Evolutionary conservation across 2,888 invertebrate species (phyloP), one percentile per base, ranked within the genome.

Genomic region (Ctena decussata): DNA sequence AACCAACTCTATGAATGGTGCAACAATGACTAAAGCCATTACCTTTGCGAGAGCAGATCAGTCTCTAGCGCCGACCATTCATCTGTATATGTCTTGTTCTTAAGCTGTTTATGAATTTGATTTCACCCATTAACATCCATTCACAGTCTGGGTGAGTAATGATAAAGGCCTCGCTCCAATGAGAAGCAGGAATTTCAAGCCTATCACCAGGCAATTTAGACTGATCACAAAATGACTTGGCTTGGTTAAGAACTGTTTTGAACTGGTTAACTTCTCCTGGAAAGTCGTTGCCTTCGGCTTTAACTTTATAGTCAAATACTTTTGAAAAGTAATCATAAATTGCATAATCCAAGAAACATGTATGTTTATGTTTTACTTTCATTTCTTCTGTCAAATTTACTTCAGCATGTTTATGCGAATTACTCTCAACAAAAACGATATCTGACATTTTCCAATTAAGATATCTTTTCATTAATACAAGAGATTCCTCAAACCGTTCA

Each of bases 401-500:
- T 11, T 35, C 32, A 1, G 27, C 35, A 27, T 83, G 83, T 60
- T n/a, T 21, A 27, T 83, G 75, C 5, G 78, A 53, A 53, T 86
- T 86, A 18, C 69, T 79, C 21, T 69, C 37, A 15, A 81, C 35
- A 75, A 85, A 88, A n/a, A 88, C 44, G 27, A 88, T 81, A 46
- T 88, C 87, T 24, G 65, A 69, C 39, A 88, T 76, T 24, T 82
- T 71, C 87, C 85, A 88, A 49, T 79, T 79, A 11, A 88, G 72
- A 46, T 73, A 70, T 30, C 85, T 72, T 70, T 80, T 77, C 27
- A 88, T 65, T 32, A 88, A 41, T 11, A 84, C 76, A 0, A 88
- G 39, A 46, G 85, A 85, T 74, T 88, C 87, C 27, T 88, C 87
- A 70, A 88, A 85, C 32, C 75, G 74, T 15, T 88, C 87, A 46